A percentile compares a stretch with the other conserved stretches of the same genome.
phyloP scores from a whole-genome alignment of 2,113 vertebrate genomes.

The Pelecanoides urinatrix region DNA sequence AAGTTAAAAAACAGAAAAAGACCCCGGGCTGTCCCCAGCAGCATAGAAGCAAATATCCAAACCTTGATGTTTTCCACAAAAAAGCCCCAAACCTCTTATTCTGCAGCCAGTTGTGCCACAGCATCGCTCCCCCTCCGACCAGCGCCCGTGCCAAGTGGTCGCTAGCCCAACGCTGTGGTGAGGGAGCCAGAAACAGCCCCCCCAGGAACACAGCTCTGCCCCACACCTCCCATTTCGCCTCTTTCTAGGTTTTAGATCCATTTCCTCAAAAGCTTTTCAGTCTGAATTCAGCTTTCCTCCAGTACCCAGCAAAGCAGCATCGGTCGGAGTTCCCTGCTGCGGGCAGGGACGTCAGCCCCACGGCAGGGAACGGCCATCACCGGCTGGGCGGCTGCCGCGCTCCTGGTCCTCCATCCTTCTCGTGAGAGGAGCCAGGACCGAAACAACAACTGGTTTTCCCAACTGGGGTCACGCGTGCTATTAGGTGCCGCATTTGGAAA shows the following conservation, averaged over 20 bases:
- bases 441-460: neutral
- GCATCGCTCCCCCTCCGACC: neutral
- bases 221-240: neutral
- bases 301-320: rapidly evolving
- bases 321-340: rapidly evolving
- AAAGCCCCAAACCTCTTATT: rapidly evolving
- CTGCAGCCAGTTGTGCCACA: neutral
- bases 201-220: neutral
- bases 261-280: neutral
- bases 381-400: rapidly evolving
- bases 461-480: rapidly evolving
- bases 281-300: neutral
- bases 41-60: neutral
- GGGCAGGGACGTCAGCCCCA: rapidly evolving
- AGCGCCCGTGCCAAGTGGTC: rapidly evolving
- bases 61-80: neutral
- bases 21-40: neutral
- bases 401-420: neutral
- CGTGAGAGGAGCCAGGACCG: rapidly evolving
- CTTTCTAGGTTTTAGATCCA: neutral
- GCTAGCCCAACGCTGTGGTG: neutral
- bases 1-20: neutral
- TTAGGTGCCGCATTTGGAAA: rapidly evolving
- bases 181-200: neutral
- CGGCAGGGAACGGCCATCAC: rapidly evolving